Evolutionary conservation across 1,140 invertebrate genomes (phyloP), one percentile per base, ranked within the genome.

Genomic region (Protaetia brevitarsis): DNA sequence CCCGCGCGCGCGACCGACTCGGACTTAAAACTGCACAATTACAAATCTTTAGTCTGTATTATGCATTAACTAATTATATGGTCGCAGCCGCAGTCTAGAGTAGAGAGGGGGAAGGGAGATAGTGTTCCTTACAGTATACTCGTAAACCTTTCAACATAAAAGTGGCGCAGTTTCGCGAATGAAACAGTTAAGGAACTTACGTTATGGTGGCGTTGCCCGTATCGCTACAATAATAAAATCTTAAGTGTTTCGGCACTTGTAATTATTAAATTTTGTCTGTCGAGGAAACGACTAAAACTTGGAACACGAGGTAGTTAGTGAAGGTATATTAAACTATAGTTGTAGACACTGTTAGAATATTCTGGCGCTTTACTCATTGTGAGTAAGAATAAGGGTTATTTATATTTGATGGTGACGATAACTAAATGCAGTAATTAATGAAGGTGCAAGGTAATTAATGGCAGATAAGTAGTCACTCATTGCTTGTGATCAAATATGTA

Each of bases 31-130:
- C 57, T 59, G n/a, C 41, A 59, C 57, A 59, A 59, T 59, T 59
- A 59, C 57, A 27, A 27, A 59, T 59, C 11, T 31, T 59, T 31
- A 59, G 41, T 51, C 19, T 31, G 57, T 59, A 59, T 59, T 59
- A 59, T 59, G 57, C 57, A 59, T 59, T 59, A 59, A 59, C 26
- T 59, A 59, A 59, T 59, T 59, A 51, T 51, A 51, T 51, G 41
- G 21, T 51, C 19, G 41, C 13, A 51, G 13, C 1, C 19, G 10
- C 13, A n/a, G n/a, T n/a, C n/a, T n/a, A n/a, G 16, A 23, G 19
- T 16, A 19, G 16, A 51, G 16, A 23, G 7, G 7, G 41, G 2
- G 16, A 23, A 51, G 26, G 41, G 11, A 6, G 19, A 23, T 23
- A 23, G 26, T 23, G 41, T 19, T 51, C 41, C 21, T 51, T 51